Conservation (phyloP, 2,113 vertebrate genomes). For the Oxyura jamaicensis region DNA sequence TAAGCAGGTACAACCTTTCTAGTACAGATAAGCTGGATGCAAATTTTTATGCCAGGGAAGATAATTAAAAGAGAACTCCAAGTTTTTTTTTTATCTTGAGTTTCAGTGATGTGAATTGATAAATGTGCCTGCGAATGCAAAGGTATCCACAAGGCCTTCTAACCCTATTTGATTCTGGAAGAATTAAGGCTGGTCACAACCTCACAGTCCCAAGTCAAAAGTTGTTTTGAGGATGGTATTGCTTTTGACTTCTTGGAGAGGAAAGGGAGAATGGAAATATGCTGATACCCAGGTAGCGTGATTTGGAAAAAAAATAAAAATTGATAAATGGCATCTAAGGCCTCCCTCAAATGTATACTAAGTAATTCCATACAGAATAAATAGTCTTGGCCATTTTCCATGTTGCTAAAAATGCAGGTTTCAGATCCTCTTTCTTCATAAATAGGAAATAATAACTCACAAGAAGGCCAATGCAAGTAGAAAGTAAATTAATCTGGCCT, state of each 20-base stretch:
- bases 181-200: not conserved
- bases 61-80: not conserved
- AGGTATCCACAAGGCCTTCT: not conserved
- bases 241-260: not conserved
- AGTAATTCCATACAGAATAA: not conserved
- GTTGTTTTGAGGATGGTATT: not conserved
- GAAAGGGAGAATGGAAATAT: not conserved
- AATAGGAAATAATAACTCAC: not conserved
- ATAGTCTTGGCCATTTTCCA: not conserved
- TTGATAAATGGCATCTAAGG: not conserved
- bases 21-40: not conserved
- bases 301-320: not conserved
- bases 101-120: not conserved
- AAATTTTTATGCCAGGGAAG: not conserved
- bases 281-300: not conserved
- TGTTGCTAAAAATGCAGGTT: not conserved
- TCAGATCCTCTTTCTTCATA: not conserved
- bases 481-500: not conserved
- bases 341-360: not conserved
- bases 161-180: not conserved
- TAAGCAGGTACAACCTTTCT: not conserved
- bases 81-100: not conserved
- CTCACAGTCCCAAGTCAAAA: not conserved
- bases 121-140: not conserved
- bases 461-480: not conserved